Conservation (phyloP, 2,888 invertebrate genomes). For the Trichopoda pennipes region DNA sequence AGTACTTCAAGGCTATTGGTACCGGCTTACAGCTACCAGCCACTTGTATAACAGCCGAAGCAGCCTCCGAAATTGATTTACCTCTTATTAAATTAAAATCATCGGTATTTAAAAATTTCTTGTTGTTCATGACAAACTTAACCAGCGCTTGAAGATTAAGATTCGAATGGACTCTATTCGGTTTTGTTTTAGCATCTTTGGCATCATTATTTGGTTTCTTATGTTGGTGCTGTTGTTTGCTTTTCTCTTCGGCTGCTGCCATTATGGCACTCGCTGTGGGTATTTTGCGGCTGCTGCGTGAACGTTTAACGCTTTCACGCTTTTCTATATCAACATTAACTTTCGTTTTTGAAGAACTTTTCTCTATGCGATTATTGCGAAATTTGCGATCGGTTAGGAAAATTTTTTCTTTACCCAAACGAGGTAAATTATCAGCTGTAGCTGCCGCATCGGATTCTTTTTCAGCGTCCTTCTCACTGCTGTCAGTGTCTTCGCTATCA, state of each 20-base stretch:
- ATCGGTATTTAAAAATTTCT: conserved; percentile 75
- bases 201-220: conserved; percentile 65
- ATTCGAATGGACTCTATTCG: conserved; percentile 72
- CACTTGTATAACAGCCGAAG: conserved; percentile 73
- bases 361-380: conserved; percentile 78
- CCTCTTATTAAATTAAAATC: conserved; percentile 77
- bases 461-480: conserved; percentile 46
- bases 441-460: conserved; percentile 25
- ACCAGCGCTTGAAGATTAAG: conserved; percentile 77
- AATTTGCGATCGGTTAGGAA: conserved; percentile 78
- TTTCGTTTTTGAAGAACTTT: conserved; percentile 78
- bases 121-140: conserved; percentile 76
- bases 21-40: conserved; percentile 72
- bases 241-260: conserved; percentile 52
- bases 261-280: conserved; percentile 71
- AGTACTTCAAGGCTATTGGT: conserved; percentile 73
- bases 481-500: conserved; percentile 28
- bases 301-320: conserved; percentile 73
- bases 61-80: conserved; percentile 75
- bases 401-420: conserved; percentile 76
- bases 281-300: conserved; percentile 74
- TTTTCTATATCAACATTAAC: conserved; percentile 73
- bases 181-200: conserved; percentile 67
- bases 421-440: conserved; percentile 62
- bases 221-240: conserved; percentile 37